Evolutionary conservation across 1,140 invertebrate species (phyloP), one percentile per base, ranked within the genome.

Genomic region (Caligus rogercresseyi): DNA sequence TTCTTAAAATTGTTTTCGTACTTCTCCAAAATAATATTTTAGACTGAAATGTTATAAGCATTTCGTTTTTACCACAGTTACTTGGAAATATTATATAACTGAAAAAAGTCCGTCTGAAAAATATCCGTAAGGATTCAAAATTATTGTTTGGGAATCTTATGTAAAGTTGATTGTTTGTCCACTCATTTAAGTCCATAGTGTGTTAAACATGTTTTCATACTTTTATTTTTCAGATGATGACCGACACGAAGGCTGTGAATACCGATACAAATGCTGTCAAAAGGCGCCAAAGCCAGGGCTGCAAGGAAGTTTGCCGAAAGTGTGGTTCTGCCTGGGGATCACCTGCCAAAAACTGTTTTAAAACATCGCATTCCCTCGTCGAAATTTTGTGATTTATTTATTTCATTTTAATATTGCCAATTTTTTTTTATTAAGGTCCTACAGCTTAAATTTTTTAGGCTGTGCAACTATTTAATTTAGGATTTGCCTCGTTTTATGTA

Each of bases 171-270:
- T 51, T 51, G n/a, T n/a, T 13, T 13, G 43, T 13, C 13, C n/a
- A 14, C 43, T n/a, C 13, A 51, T n/a, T 13, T 13, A 51, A 16
- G 43, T n/a, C n/a, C n/a, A 14, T 13, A 51, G n/a, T 13, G 43
- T 51, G 13, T 51, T n/a, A 51, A 51, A 16, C 13, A 16, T 13
- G n/a, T 51, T 51, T 51, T 51, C 43, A 51, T 51, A 14, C 43
- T 51, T 54, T 54, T 54, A 7, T 4, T 54, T 23, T 23, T 15
- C 53, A 54, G 53, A 54, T 19, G 53, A 19, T 54, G 53, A 16
- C 53, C 11, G 13, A 23, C 53, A 54, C n/a, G 31, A 43, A 54
- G 53, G 53, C 53, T 54, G 53, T 54, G 53, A 54, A 54, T 19
- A 11, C 53, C n/a, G n/a, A 11, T 54, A 54, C 16, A 54, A 23